Evolutionary conservation across 2,797 vertebrate genomes (phyloP), one percentile per base, ranked within the genome.

Genomic region (Phoeniculus purpureus): DNA sequence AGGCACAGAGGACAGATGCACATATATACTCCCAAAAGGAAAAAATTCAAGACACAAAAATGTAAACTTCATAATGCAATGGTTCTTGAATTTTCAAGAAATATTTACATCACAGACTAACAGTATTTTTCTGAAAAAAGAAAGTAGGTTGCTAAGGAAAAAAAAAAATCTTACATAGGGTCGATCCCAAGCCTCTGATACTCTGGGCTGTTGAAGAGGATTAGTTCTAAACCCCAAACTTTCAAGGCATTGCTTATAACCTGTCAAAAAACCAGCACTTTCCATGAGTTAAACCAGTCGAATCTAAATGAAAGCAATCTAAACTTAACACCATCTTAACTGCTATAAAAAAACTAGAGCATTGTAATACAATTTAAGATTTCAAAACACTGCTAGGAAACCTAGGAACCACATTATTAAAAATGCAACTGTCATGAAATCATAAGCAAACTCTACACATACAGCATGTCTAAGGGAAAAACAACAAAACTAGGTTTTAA

Each of bases 181-280:
- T 99, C 98, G 51, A 99, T 99, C 96, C 98, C 98, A 95, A 99
- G 97, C 83, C 98, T 98, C 97, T 99, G 99, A 97, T 99, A 99
- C 95, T 99, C 99, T 92, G 98, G 98, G 94, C 99, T 99, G 98
- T 99, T 99, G 97, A 99, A 99, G 85, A 99, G 99, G 97, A 99
- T 98, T 95, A 99, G 96, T 95, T 99, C 99, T 98, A 99, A 98
- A 90, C 99, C 99, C 99, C 99, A 99, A 58, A 99, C 99, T 97
- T 99, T 98, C 94, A 99, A 98, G 94, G 99, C 99, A 96, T 99
- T 99, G 97, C 99, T 99, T 98, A 99, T 99, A 95, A 99, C 99
- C 99, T 99, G 97, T 55, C 91, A 90, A 95, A 95, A 96, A 94
- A 94, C 3, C 13, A 96, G 83, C 37, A 96, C 66, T 95, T 97